phyloP scores from a whole-genome alignment of 2,797 vertebrate species.

The Myripristis murdjan region DNA sequence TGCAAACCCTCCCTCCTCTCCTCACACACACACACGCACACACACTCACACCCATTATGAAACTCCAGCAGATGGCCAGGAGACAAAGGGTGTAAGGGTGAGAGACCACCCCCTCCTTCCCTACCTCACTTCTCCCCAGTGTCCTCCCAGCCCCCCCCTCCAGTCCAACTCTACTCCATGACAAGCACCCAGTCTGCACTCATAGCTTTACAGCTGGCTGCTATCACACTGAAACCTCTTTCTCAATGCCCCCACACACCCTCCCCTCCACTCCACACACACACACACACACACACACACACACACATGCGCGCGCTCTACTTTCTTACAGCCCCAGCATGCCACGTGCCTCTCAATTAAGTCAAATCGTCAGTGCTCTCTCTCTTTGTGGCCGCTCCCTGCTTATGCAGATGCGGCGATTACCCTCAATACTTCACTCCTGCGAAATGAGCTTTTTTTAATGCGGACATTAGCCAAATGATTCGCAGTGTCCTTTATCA shows the following conservation, averaged over 20 bases:
- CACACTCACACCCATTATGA: conserved; percentile 54
- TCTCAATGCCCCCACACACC: background rate
- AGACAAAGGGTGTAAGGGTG: conserved; percentile 74
- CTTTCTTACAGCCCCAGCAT: background rate
- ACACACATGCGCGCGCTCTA: too few relatives aligned
- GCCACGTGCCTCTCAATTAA: conserved; percentile 59
- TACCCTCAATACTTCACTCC: conserved; percentile 37
- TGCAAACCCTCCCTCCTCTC: background rate
- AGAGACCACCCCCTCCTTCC: conserved; percentile 37
- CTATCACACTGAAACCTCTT: conserved; percentile 24
- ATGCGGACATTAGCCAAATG: conserved; percentile 68
- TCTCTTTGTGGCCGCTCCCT: background rate
- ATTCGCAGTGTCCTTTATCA: conserved; percentile 63
- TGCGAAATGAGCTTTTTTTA: conserved; percentile 45
- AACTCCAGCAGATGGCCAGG: conserved; percentile 75
- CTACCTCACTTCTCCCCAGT: conserved; percentile 21
- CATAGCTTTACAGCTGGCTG: conserved; percentile 47
- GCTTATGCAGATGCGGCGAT: conserved; percentile 56
- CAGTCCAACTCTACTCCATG: conserved; percentile 14
- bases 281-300: too few relatives aligned
- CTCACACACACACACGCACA: background rate
- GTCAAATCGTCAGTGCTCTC: conserved; percentile 20
- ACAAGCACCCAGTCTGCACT: conserved; percentile 40
- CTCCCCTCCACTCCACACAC: background rate
- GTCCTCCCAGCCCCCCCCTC: background rate